These are phyloP conservation scores for Microctenopoma stevenorrisi DNA, from an alignment of 2,797 vertebrate species.

Conservation along the genomic window DNA sequence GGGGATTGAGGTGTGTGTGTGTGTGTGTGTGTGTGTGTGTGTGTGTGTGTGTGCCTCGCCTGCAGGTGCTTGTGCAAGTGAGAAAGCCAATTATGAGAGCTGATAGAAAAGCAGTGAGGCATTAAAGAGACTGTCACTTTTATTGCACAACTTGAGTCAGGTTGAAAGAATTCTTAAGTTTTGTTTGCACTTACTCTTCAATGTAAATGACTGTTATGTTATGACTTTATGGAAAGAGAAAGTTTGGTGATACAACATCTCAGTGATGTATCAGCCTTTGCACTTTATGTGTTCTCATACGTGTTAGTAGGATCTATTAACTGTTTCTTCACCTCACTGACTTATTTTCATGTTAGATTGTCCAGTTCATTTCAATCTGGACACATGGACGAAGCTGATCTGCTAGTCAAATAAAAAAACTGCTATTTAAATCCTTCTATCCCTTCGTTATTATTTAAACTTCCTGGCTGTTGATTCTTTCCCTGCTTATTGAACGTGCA, in stretches of 20 bases:
- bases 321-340: too few species aligned
- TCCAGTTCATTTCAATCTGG: not conserved
- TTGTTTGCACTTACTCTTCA: not conserved
- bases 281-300: too few species aligned
- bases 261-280: too few species aligned
- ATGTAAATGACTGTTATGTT: not conserved
- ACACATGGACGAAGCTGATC: not conserved
- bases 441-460: not conserved
- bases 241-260: not conserved
- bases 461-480: not conserved
- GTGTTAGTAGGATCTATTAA: too few species aligned
- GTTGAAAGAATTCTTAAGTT: not conserved
- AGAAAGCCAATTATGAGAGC: slow-evolving; percentile 65
- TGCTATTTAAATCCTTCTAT: not conserved
- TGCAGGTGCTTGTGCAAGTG: slow-evolving; percentile 46
- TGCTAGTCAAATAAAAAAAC: not conserved
- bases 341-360: too few species aligned
- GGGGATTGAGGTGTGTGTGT: not conserved
- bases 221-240: not conserved
- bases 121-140: slow-evolving; percentile 9
- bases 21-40: not conserved
- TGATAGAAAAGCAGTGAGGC: slow-evolving; percentile 33
- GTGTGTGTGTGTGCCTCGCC: slow-evolving; percentile 19
- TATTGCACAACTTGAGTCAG: not conserved
- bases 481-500: not conserved